Conservation (phyloP, 2,797 vertebrate species). For the Gallinago solitaria region DNA sequence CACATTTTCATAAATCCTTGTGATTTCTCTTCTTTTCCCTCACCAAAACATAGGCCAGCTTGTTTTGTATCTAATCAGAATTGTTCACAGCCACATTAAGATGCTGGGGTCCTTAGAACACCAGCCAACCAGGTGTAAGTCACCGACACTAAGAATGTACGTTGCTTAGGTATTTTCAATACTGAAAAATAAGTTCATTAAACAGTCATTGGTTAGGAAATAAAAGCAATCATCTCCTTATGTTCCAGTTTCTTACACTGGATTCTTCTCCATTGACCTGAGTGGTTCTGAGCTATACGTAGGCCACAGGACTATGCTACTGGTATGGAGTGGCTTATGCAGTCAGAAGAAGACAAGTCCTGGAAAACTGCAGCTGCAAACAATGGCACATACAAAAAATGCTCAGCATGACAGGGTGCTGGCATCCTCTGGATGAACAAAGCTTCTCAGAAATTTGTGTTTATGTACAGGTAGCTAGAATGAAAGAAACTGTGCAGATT, state of each 20-base stretch:
- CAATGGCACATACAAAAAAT: neutral
- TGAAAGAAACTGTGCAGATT: neutral
- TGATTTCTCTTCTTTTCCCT: too few species aligned
- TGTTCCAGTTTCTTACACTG: neutral
- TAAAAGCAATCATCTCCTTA: neutral
- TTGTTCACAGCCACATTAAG: neutral
- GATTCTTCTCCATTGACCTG: neutral
- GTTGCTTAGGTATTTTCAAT: neutral
- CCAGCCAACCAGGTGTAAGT: neutral
- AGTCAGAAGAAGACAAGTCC: neutral
- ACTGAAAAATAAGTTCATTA: neutral
- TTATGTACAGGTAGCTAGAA: conserved; percentile 20
- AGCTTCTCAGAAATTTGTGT: neutral
- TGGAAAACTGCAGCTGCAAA: neutral
- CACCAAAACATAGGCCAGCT: neutral
- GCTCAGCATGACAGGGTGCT: neutral
- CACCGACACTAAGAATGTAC: neutral
- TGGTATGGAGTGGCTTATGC: neutral
- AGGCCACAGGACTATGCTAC: neutral
- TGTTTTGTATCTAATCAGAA: neutral
- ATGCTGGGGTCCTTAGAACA: neutral
- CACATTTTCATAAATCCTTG: neutral
- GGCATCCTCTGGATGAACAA: neutral
- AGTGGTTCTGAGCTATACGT: fast-evolving
- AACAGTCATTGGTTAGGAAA: neutral